A percentile compares a stretch with the other conserved stretches of the same genome.
phyloP scores from a whole-genome alignment of 2,888 invertebrate species.

The Zaprionus obscuricornis region DNA sequence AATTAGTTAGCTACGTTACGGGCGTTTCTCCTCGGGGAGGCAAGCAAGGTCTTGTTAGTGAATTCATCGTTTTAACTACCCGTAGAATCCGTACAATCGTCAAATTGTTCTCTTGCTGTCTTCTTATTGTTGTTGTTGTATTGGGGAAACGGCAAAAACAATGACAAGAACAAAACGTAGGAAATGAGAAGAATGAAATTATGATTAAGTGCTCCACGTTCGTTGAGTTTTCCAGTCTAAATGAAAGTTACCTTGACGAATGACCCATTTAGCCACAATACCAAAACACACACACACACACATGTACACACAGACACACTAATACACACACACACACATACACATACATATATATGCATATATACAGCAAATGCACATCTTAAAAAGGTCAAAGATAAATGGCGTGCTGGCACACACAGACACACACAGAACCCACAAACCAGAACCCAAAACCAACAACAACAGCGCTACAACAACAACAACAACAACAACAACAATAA shows the following conservation, averaged over 20 bases:
- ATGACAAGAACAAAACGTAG: conserved; percentile 67
- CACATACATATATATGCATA: conserved; percentile 1
- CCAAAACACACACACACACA: conserved; percentile 57
- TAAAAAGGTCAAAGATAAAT: conserved; percentile 75
- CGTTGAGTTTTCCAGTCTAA: conserved; percentile 72
- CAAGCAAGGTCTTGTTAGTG: conserved; percentile 62
- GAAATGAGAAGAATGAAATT: conserved; percentile 59
- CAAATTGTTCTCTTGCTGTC: not conserved
- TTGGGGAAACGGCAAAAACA: conserved; percentile 51
- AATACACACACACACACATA: conserved; percentile 15
- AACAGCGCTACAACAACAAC: not conserved
- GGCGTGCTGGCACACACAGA: conserved; percentile 24
- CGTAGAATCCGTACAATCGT: too few species aligned
- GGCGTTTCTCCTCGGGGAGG: conserved; percentile 37
- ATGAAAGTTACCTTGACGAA: conserved; percentile 83
- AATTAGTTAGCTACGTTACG: conserved; percentile 45
- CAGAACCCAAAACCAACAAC: conserved; percentile 28
- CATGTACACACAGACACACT: conserved; percentile 13
- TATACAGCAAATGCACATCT: too few species aligned
- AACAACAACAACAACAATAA: conserved; percentile 4
- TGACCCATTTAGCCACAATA: conserved; percentile 79
- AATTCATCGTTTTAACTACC: conserved; percentile 57
- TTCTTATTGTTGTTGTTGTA: conserved; percentile 7
- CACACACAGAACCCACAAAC: conserved; percentile 21
- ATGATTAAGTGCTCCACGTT: conserved; percentile 75